phyloP scores from a whole-genome alignment of 2,797 vertebrate genomes.

The Amblyopsis hoosieri region DNA sequence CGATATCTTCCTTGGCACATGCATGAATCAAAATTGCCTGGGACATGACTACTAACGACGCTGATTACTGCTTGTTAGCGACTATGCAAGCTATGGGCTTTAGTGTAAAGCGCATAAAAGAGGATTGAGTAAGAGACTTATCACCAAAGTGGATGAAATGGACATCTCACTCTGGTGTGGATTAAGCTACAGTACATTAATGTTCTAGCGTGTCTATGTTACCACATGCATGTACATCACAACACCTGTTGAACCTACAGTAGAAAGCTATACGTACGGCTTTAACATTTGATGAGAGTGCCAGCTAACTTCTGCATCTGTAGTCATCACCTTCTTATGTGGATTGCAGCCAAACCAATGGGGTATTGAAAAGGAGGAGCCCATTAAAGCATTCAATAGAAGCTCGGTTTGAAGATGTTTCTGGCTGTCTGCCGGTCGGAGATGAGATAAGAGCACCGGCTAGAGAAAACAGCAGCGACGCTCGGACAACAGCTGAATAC shows the following conservation, averaged over 20 bases:
- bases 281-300: conserved; percentile 40
- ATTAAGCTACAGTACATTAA: conserved; percentile 28
- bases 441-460: conserved; percentile 63
- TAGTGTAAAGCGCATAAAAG: conserved; percentile 11
- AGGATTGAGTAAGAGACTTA: conserved; percentile 18
- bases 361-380: conserved; percentile 67
- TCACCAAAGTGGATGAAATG: conserved; percentile 10
- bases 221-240: conserved; percentile 18
- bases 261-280: conserved; percentile 30
- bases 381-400: conserved; percentile 62
- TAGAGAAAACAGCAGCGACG: conserved; percentile 44
- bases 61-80: conserved; percentile 19
- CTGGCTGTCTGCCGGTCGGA: conserved; percentile 50
- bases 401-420: conserved; percentile 51
- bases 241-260: conserved; percentile 30
- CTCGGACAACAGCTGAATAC: conserved; percentile 49
- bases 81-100: conserved; percentile 13
- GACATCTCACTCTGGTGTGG: conserved; percentile 16
- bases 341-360: conserved; percentile 36
- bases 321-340: conserved; percentile 47
- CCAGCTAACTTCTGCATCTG: conserved; percentile 50
- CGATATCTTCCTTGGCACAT: conserved; percentile 6
- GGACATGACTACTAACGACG: conserved; percentile 1
- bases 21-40: too few species aligned
- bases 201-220: conserved; percentile 30